Percentiles rank a stretch among this genome's conserved stretches.
Evolutionary conservation across 1,140 invertebrate species (phyloP).

Genomic region (Bradynema listronoti): DNA sequence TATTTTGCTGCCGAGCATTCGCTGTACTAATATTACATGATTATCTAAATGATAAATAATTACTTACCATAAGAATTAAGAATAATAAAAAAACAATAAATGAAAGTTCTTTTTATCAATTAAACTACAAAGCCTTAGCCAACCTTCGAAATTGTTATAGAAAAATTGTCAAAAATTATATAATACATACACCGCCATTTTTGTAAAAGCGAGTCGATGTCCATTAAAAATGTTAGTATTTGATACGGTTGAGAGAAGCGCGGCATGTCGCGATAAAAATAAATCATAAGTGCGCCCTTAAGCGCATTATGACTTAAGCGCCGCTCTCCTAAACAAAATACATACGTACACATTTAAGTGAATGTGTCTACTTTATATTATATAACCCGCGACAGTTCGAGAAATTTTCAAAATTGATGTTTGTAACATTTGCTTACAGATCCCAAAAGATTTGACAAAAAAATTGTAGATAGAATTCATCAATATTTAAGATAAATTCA

Average conservation of each 20-base stretch:
- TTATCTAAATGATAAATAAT: slow-evolving; percentile 69
- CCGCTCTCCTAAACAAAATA: slow-evolving; percentile 69
- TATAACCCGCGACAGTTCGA: too few species aligned
- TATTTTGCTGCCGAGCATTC: slow-evolving; percentile 95
- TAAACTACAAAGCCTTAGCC: too few species aligned
- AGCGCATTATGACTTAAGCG: slow-evolving; percentile 80
- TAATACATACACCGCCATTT: slow-evolving; percentile 89
- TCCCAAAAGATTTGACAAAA: neutral
- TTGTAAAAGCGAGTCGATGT: slow-evolving; percentile 94
- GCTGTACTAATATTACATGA: slow-evolving; percentile 95
- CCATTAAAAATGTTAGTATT: slow-evolving; percentile 83
- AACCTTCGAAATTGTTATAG: too few species aligned
- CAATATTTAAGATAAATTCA: too few species aligned
- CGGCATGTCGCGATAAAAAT: slow-evolving; percentile 87
- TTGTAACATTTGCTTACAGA: slow-evolving; percentile 6
- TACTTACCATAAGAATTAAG: slow-evolving; percentile 5
- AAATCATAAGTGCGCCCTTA: slow-evolving; percentile 93
- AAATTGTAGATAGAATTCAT: slow-evolving; percentile 17
- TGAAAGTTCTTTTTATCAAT: too few species aligned
- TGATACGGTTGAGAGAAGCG: slow-evolving; percentile 93
- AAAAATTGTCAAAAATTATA: too few species aligned
- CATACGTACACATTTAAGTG: too few species aligned
- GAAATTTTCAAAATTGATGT: too few species aligned
- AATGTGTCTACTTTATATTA: too few species aligned
- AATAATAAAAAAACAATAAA: too few species aligned